phyloP scores from a whole-genome alignment of 2,888 invertebrate genomes.

The Drosophila mercatorum region DNA sequence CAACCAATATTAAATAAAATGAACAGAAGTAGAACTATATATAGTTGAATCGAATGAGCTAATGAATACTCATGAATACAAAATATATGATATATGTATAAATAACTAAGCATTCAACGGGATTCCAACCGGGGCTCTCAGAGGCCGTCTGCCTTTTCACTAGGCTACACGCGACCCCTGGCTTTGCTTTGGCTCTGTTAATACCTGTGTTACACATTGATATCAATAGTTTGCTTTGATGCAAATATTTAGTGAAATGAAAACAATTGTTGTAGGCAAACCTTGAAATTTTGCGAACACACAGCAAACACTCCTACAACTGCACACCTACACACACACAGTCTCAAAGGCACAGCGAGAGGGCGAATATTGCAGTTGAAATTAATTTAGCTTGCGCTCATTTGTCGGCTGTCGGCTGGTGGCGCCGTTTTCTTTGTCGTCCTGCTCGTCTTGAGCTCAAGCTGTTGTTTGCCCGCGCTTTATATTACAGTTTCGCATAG shows the following conservation, averaged over 20 bases:
- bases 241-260: too few relatives aligned
- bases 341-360: constrained; percentile 10
- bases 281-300: constrained; percentile 12
- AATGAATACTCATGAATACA: too few relatives aligned
- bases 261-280: constrained; percentile 28
- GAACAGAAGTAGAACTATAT: too few relatives aligned
- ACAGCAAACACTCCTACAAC: neutral
- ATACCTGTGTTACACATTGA: too few relatives aligned
- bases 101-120: too few relatives aligned
- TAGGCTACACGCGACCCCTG: too few relatives aligned
- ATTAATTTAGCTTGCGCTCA: constrained; percentile 58
- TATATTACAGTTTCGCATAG: constrained; percentile 50
- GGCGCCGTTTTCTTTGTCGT: constrained; percentile 37
- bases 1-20: too few relatives aligned
- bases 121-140: too few relatives aligned
- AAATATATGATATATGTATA: too few relatives aligned
- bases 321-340: constrained; percentile 2
- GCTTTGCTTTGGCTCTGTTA: too few relatives aligned
- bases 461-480: constrained; percentile 31
- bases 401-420: constrained; percentile 52
- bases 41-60: too few relatives aligned
- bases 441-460: constrained; percentile 14
- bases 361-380: constrained; percentile 43
- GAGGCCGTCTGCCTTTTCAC: too few relatives aligned
- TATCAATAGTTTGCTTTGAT: neutral